Percentiles rank a stretch among this genome's conserved stretches.
These are phyloP conservation scores for Falco biarmicus DNA, from an alignment of 2,797 vertebrate genomes.

Conservation along the genomic window DNA sequence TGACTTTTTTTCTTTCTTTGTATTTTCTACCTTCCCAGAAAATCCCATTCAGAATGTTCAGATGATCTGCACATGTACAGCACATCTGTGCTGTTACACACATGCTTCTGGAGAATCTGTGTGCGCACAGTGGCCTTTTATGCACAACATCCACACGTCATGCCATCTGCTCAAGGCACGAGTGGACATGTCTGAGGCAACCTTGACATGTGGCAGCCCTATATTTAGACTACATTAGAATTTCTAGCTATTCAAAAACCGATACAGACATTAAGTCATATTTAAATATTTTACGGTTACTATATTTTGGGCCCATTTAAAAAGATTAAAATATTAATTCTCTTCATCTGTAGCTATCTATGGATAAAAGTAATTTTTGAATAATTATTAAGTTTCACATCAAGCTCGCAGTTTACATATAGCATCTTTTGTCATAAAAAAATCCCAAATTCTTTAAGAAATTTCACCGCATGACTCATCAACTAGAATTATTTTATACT, in stretches of 20 bases:
- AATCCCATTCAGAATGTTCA: background rate
- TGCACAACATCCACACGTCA: background rate
- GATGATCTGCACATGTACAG: background rate
- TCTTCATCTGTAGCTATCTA: background rate
- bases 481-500: background rate
- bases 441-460: background rate
- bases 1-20: background rate
- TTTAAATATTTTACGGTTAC: background rate
- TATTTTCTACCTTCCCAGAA: background rate
- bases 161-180: background rate
- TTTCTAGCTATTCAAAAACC: background rate
- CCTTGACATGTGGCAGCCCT: background rate
- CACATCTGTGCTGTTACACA: background rate
- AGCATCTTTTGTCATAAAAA: background rate
- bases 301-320: background rate
- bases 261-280: background rate
- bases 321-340: background rate
- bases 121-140: background rate
- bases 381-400: background rate
- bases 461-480: background rate
- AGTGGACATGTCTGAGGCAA: background rate
- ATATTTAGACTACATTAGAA: background rate
- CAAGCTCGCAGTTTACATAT: background rate
- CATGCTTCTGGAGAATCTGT: background rate
- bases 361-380: background rate